Evolutionary conservation across 2,113 vertebrate genomes (phyloP), one percentile per base, ranked within the genome.

Genomic region (Heloderma charlesbogerti): DNA sequence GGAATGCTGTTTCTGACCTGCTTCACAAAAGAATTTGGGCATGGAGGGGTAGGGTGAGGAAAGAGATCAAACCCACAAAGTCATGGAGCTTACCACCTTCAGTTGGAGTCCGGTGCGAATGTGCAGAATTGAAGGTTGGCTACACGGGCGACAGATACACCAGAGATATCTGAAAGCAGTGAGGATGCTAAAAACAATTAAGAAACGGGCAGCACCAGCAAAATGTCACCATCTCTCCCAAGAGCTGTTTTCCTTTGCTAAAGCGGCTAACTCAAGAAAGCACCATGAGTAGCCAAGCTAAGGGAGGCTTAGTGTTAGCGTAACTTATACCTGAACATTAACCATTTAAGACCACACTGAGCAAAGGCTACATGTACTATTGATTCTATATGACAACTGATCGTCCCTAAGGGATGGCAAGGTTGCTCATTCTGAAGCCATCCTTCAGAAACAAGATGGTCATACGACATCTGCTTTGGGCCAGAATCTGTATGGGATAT

Each of bases 301-400:
- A 0, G 20, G 71, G 48, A 89, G 88, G 77, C 83, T 95, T 95
- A 94, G 95, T 91, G 95, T 95, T 90, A 29, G 31, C 0, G 43
- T 1, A 43, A 48, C 5, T 0, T 69, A 74, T 0, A 45, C 89
- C 91, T 89, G 82, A 12, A 43, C 31, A 8, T 0, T 34, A 25
- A 81, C 54, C 87, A 12, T 13, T 83, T 29, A 8, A 18, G 92
- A 89, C 13, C 90, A 86, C 89, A 63, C 63, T 54, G 10, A 51
- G n/a, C 1, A 78, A 63, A 85, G 69, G 84, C 79, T 74, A 78
- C 0, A 43, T 18, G 85, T 3, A 9, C 12, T n/a, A 88, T 3
- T 4, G 77, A 29, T 37, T 57, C 77, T 15, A 84, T 13, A 7
- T 10, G 83, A 6, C 10, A 82, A 79, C 6, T 3, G 87, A 6